Evolutionary conservation across 2,888 invertebrate species (phyloP).

Genomic region (Pasiphila rectangulata): DNA sequence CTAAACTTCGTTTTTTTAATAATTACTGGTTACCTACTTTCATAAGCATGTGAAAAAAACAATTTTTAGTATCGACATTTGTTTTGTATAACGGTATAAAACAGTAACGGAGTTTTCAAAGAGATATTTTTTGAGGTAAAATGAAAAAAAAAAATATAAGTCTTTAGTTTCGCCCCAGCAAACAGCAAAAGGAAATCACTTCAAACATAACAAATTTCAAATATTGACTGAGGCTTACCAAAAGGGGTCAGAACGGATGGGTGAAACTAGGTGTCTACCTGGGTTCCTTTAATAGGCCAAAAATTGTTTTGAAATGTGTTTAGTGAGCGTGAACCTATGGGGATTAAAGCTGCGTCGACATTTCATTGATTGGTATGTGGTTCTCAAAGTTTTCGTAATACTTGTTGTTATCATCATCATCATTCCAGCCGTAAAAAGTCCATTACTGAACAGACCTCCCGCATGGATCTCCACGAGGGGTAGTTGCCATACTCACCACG

Average conservation of each 20-base stretch:
- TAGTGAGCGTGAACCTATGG: conserved; percentile 71
- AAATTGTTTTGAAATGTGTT: conserved; percentile 76
- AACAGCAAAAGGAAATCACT: conserved; percentile 29
- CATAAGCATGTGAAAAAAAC: no score
- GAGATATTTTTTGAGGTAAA: background rate
- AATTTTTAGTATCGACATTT: no score
- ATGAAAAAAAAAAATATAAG: no score
- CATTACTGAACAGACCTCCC: no score
- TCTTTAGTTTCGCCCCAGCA: conserved; percentile 24
- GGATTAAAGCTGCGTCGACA: conserved; percentile 63
- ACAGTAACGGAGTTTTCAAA: no score
- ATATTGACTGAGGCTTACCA: conserved; percentile 58
- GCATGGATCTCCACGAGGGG: no score
- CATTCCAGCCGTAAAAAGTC: no score
- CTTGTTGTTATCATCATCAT: background rate
- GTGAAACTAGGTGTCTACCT: conserved; percentile 54
- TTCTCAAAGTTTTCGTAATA: conserved; percentile 50
- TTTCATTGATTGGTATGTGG: conserved; percentile 35
- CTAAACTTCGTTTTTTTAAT: conserved; percentile 1
- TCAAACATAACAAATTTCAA: conserved; percentile 41
- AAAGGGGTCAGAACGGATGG: conserved; percentile 45
- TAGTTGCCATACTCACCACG: no score
- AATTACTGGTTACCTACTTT: conserved; percentile 3
- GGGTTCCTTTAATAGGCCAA: conserved; percentile 71
- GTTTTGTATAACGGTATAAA: no score